phyloP scores from a whole-genome alignment of 2,113 vertebrate genomes.

The Bubo scandiacus region DNA sequence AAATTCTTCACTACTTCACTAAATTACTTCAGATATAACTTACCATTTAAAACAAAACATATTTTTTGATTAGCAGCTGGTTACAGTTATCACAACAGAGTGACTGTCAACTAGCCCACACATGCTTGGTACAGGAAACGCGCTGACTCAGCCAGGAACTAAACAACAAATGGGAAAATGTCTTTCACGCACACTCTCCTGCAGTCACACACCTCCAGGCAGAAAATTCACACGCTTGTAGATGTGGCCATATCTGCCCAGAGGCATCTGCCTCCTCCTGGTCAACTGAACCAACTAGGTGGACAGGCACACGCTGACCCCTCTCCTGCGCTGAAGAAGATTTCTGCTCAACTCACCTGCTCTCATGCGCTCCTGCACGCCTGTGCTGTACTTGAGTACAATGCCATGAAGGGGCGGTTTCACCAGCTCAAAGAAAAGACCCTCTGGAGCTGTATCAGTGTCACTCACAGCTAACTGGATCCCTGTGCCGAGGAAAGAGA shows the following conservation, averaged over 20 bases:
- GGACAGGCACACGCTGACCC: neutral
- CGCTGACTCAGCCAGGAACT: neutral
- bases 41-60: neutral
- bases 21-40: neutral
- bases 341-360: slow-evolving; percentile 74
- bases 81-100: neutral
- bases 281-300: neutral
- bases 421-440: slow-evolving; percentile 89
- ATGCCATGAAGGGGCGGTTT: slow-evolving; percentile 83
- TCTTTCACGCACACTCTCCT: neutral
- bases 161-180: neutral
- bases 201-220: neutral
- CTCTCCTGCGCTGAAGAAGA: neutral
- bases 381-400: slow-evolving; percentile 74
- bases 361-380: slow-evolving; percentile 71
- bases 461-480: slow-evolving; percentile 83
- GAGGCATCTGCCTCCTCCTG: neutral
- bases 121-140: accelerated
- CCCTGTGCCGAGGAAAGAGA: slow-evolving; percentile 53
- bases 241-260: neutral
- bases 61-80: neutral
- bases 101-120: neutral
- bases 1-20: neutral
- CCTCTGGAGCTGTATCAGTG: slow-evolving; percentile 78
- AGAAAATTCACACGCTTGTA: neutral